Conservation (phyloP, 30 jellyfish, hydroid and myxozoan species). For the Pelagia noctiluca region DNA sequence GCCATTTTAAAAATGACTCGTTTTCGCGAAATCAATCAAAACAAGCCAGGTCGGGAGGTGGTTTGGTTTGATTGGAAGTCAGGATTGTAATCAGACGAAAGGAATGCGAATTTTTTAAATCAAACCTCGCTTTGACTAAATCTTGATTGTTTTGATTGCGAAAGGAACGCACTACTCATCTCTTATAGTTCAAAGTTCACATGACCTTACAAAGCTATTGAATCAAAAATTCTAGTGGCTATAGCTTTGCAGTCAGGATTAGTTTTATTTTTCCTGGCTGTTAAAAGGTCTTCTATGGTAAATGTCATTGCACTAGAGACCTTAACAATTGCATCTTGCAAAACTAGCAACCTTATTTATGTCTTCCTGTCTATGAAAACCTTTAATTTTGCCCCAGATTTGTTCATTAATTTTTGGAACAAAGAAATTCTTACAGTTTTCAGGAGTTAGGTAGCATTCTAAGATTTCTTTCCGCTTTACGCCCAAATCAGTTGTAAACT, state of each 20-base stretch:
- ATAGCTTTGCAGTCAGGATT: conserved; percentile 18
- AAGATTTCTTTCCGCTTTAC: conserved; percentile 31
- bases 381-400: conserved; percentile 17
- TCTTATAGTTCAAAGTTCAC: conserved; percentile 20
- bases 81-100: too few species aligned
- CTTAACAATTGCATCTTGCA: conserved; percentile 13
- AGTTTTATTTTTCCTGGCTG: not conserved
- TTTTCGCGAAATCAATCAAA: too few species aligned
- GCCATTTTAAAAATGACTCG: too few species aligned
- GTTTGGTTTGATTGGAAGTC: too few species aligned
- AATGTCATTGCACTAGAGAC: conserved; percentile 1
- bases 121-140: too few species aligned
- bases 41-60: too few species aligned
- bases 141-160: too few species aligned
- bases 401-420: conserved; percentile 43
- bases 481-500: conserved; percentile 44
- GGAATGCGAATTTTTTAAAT: too few species aligned
- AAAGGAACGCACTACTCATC: conserved; percentile 17
- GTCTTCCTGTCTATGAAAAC: conserved; percentile 14
- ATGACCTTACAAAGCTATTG: conserved; percentile 43
- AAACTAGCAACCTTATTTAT: not conserved
- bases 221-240: conserved; percentile 46
- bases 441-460: conserved; percentile 20
- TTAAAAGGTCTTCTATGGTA: conserved; percentile 12
- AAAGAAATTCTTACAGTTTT: conserved; percentile 31